These are phyloP conservation scores for Anoncus sp. DNA, from an alignment of 2,888 invertebrate genomes.

Conservation along the genomic window DNA sequence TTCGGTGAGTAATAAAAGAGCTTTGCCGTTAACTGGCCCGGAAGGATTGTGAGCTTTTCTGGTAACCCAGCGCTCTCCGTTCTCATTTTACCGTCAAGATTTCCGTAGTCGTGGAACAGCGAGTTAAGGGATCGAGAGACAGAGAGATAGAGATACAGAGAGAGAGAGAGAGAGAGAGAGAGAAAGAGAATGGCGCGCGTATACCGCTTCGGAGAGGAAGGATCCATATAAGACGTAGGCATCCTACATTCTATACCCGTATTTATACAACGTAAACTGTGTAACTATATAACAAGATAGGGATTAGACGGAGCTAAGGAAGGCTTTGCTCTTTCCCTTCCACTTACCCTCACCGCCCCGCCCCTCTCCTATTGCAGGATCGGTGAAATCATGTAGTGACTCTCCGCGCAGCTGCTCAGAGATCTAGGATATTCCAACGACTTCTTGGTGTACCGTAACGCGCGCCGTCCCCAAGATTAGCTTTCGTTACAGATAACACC, in stretches of 20 bases:
- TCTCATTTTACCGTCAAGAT: constrained; percentile 52
- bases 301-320: constrained; percentile 76
- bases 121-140: constrained; percentile 19
- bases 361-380: constrained; percentile 66
- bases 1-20: constrained; percentile 71
- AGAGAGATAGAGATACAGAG: constrained; percentile 34
- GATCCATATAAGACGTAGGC: constrained; percentile 46
- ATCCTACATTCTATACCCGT: constrained; percentile 33
- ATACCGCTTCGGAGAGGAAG: constrained; percentile 47
- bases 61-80: constrained; percentile 46
- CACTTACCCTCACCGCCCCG: no score
- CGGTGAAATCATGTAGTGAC: constrained; percentile 78
- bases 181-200: constrained; percentile 36
- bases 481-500: constrained; percentile 79
- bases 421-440: constrained; percentile 71
- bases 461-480: constrained; percentile 76
- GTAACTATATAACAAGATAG: constrained; percentile 69
- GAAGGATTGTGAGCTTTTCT: constrained; percentile 66
- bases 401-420: constrained; percentile 66
- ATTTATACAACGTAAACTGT: constrained; percentile 33
- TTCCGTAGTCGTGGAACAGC: constrained; percentile 16
- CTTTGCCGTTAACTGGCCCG: constrained; percentile 70
- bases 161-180: constrained; percentile 13
- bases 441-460: constrained; percentile 71
- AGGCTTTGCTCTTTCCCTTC: constrained; percentile 73